Percentiles rank a stretch among this genome's conserved stretches.
phyloP scores from a whole-genome alignment of 2,888 invertebrate genomes.

The Rhogogaster chlorosoma region DNA sequence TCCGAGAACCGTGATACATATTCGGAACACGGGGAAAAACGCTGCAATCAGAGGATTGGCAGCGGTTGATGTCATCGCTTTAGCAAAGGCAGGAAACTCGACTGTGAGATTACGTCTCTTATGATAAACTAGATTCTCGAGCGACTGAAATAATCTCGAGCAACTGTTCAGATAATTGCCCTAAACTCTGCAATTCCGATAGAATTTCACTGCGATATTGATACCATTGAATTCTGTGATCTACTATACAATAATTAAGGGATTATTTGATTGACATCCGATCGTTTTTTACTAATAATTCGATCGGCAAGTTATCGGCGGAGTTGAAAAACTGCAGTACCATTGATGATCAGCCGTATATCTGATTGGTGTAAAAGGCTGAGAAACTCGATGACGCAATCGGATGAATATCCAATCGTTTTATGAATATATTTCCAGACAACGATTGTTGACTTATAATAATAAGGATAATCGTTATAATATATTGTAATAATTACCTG shows the following conservation, averaged over 20 bases:
- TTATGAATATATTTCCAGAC: background rate
- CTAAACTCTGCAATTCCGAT: too few relatives aligned
- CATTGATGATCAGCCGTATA: background rate
- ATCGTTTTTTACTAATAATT: too few relatives aligned
- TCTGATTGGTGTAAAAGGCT: background rate
- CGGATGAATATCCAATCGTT: background rate
- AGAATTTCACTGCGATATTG: too few relatives aligned
- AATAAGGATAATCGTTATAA: background rate
- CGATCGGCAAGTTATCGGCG: too few relatives aligned
- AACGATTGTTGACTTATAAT: background rate
- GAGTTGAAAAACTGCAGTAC: too few relatives aligned
- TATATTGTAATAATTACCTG: background rate
- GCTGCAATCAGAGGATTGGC: background rate
- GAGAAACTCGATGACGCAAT: background rate
- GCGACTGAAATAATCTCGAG: too few relatives aligned
- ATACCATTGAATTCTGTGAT: too few relatives aligned
- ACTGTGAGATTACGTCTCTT: background rate
- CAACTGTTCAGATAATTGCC: too few relatives aligned
- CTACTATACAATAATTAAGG: too few relatives aligned
- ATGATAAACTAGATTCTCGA: background rate
- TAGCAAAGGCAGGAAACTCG: background rate
- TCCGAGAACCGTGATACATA: background rate
- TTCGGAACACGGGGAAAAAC: background rate
- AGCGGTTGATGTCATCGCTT: background rate
- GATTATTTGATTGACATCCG: too few relatives aligned